Percentiles rank a stretch among this genome's conserved stretches.
phyloP scores from a whole-genome alignment of 1,140 invertebrate genomes.

The Cephus cinctus region DNA sequence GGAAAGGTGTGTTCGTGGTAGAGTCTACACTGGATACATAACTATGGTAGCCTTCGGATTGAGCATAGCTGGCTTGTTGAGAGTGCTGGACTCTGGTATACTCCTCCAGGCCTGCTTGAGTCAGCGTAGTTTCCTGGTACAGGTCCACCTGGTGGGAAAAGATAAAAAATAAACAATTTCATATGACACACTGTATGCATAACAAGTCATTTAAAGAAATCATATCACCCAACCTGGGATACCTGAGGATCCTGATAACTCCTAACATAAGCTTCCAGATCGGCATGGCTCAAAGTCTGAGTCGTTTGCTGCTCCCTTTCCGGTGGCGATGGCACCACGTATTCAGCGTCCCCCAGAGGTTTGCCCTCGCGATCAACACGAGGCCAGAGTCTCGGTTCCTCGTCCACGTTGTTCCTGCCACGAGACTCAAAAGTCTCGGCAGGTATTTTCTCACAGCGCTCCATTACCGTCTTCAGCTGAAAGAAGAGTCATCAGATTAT shows the following conservation, averaged over 20 bases:
- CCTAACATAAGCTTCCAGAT: slow-evolving; percentile 57
- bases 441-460: slow-evolving; percentile 71
- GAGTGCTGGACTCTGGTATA: slow-evolving; percentile 72
- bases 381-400: slow-evolving; percentile 56
- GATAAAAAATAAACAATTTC: not conserved
- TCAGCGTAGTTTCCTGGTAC: slow-evolving; percentile 51
- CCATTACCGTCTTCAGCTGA: slow-evolving; percentile 73
- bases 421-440: slow-evolving; percentile 63
- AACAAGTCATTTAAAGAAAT: not conserved
- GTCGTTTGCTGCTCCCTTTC: slow-evolving; percentile 64
- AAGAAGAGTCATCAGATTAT: slow-evolving; percentile 33
- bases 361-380: slow-evolving; percentile 68
- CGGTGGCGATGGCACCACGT: slow-evolving; percentile 73
- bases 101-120: slow-evolving; percentile 70
- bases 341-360: slow-evolving; percentile 66
- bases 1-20: slow-evolving; percentile 73
- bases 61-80: slow-evolving; percentile 75
- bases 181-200: not conserved
- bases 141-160: slow-evolving; percentile 40
- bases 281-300: slow-evolving; percentile 55
- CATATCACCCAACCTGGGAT: slow-evolving; percentile 38
- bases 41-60: slow-evolving; percentile 80
- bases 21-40: slow-evolving; percentile 80
- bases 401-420: slow-evolving; percentile 41
- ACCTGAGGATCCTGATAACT: slow-evolving; percentile 58